Evolutionary conservation across 2,113 vertebrate species (phyloP), one percentile per base, ranked within the genome.

Genomic region (Thalassarche chlororhynchos): DNA sequence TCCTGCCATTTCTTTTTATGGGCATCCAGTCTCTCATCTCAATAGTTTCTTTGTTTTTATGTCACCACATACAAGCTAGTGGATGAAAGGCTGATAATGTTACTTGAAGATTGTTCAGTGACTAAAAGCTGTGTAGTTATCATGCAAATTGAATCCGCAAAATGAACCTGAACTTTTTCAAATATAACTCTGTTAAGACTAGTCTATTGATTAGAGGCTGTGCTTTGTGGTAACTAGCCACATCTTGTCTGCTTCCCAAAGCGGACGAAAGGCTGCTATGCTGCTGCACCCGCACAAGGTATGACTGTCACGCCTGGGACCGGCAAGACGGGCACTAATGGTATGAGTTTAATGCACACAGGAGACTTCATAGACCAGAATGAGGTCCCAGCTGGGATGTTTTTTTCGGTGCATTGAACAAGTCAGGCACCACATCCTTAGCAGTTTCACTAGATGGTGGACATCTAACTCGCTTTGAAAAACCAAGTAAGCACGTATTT

Each of bases 201-300:
- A 64, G 19, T 51, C 19, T 42, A 36, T 54, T 49, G 51, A 54
- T 68, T 26, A 72, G 29, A 71, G 5, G 11, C 16, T 60, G 12
- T 65, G 28, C 34, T 84, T 74, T 57, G 40, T 62, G 52, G 34
- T 66, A 57, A 5, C 14, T 42, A 20, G 14, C 28, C 26, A 9
- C 36, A 55, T 12, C 31, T 42, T 75, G 8, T 25, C 31, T 44
- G 62, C 62, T 44, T 76, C 70, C 36, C 52, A 62, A n/a, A 62
- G 90, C 0, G 5, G 34, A 36, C 0, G 4, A 62, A 55, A 82
- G 29, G 18, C 24, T 68, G 26, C 20, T 5, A 0, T 18, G 13
- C 7, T 52, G 64, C 61, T 65, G 31, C 24, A 38, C 32, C 49
- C 16, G 8, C 34, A 10, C 15, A 8, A 44, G 36, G 9, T 44